These are phyloP conservation scores for Cassiopea andromeda DNA, from an alignment of 30 jellyfish, hydroid and myxozoan species.

Conservation along the genomic window DNA sequence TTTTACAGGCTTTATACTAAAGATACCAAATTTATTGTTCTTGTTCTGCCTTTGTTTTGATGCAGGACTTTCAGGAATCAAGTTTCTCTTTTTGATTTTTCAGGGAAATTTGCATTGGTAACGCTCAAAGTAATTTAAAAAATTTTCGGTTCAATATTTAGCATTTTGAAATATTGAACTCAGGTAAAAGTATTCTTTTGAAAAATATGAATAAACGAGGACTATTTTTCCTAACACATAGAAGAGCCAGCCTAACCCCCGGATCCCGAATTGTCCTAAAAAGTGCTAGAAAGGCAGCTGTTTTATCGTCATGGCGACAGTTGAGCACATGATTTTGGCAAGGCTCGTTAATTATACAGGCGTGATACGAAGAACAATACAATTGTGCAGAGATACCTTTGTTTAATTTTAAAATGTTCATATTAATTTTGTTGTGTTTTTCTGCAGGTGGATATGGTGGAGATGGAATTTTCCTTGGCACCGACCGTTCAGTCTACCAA, in stretches of 20 bases:
- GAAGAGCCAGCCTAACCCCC: conserved; percentile 20
- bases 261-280: not conserved
- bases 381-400: not conserved
- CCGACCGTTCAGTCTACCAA: not conserved
- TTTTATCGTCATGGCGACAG: conserved; percentile 28
- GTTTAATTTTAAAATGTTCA: not conserved
- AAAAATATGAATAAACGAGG: no score
- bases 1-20: no score
- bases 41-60: no score
- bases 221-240: no score
- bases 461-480: not conserved
- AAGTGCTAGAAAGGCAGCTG: conserved; percentile 39
- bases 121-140: no score
- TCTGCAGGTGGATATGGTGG: conserved; percentile 6
- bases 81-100: no score
- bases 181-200: no score
- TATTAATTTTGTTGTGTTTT: not conserved
- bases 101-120: no score
- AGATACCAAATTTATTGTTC: no score
- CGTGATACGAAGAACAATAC: conserved; percentile 5
- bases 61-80: no score
- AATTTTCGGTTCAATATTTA: no score
- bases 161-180: no score
- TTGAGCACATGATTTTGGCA: conserved; percentile 59
- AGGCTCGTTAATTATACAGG: conserved; percentile 27